Conservation (phyloP, 1,140 invertebrate species). For the Trigoniulus corallinus region DNA sequence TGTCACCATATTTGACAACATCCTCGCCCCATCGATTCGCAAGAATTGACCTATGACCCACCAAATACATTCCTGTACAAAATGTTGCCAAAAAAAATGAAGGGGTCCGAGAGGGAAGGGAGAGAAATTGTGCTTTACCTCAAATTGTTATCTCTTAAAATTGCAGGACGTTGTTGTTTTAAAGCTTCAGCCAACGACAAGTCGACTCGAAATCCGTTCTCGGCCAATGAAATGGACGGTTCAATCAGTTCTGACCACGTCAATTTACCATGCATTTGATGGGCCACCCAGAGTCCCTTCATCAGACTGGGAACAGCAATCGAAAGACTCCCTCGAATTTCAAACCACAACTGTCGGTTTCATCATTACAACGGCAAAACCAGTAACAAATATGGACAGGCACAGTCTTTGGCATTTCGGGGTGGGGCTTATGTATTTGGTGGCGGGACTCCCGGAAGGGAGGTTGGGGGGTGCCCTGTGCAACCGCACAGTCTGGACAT, state of each 20-base stretch:
- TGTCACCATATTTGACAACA: slow-evolving; percentile 23
- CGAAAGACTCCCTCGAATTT: slow-evolving; percentile 44
- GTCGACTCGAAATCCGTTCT: slow-evolving; percentile 8
- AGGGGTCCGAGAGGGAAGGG: too few relatives aligned
- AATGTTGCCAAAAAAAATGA: too few relatives aligned
- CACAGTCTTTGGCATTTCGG: neutral
- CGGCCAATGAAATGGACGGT: slow-evolving; percentile 34
- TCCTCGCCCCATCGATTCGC: slow-evolving; percentile 22
- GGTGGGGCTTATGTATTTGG: neutral
- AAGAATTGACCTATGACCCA: slow-evolving; percentile 19
- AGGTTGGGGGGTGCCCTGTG: too few relatives aligned
- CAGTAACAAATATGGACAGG: too few relatives aligned
- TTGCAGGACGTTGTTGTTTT: neutral
- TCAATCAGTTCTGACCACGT: slow-evolving; percentile 62
- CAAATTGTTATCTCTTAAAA: neutral
- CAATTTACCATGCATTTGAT: slow-evolving; percentile 59
- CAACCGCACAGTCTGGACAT: too few relatives aligned
- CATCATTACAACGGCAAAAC: too few relatives aligned
- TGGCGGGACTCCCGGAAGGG: neutral
- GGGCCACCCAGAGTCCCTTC: slow-evolving; percentile 66
- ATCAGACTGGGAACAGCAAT: slow-evolving; percentile 81
- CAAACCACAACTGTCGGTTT: slow-evolving; percentile 13
- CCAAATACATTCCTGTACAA: too few relatives aligned
- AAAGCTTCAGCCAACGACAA: slow-evolving; percentile 5
- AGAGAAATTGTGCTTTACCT: too few relatives aligned